Percentiles rank a stretch among this genome's conserved stretches.
These are phyloP conservation scores for Clangula hyemalis DNA, from an alignment of 2,797 vertebrate species.

Conservation along the genomic window DNA sequence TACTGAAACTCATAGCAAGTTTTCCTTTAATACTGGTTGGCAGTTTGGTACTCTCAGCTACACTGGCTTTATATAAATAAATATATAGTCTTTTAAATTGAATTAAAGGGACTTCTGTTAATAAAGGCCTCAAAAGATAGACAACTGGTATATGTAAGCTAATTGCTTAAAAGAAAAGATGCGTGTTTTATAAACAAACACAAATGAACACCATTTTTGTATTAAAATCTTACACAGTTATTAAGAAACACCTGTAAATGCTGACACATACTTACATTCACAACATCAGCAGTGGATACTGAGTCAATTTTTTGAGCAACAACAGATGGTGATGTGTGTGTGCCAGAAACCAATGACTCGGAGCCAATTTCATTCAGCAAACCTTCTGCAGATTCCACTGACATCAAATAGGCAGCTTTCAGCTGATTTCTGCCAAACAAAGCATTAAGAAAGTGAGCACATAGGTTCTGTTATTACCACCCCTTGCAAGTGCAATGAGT, in stretches of 20 bases:
- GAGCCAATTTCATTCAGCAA: slow-evolving; percentile 89
- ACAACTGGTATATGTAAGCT: background rate
- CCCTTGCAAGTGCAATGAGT: rapidly evolving
- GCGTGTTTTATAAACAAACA: slow-evolving; percentile 4
- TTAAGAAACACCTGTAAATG: slow-evolving; percentile 11
- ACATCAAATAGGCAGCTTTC: slow-evolving; percentile 89
- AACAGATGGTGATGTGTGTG: slow-evolving; percentile 78
- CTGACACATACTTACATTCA: slow-evolving; percentile 82
- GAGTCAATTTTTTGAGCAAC: slow-evolving; percentile 84
- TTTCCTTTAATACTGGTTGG: background rate
- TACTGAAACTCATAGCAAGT: background rate
- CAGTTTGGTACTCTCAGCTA: background rate
- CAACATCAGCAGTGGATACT: slow-evolving; percentile 81
- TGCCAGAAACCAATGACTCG: slow-evolving; percentile 82
- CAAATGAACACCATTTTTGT: background rate
- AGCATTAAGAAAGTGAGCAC: background rate
- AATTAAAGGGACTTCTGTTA: background rate
- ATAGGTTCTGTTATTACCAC: background rate
- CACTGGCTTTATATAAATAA: background rate
- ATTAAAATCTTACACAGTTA: background rate
- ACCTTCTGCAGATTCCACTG: slow-evolving; percentile 83
- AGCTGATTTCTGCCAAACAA: slow-evolving; percentile 84
- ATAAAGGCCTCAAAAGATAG: background rate
- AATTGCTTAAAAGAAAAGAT: background rate
- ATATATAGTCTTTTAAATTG: background rate